Percentiles rank a stretch among this genome's conserved stretches.
Evolutionary conservation across 1,140 invertebrate genomes (phyloP).

Genomic region (Drosophila nikananu): DNA sequence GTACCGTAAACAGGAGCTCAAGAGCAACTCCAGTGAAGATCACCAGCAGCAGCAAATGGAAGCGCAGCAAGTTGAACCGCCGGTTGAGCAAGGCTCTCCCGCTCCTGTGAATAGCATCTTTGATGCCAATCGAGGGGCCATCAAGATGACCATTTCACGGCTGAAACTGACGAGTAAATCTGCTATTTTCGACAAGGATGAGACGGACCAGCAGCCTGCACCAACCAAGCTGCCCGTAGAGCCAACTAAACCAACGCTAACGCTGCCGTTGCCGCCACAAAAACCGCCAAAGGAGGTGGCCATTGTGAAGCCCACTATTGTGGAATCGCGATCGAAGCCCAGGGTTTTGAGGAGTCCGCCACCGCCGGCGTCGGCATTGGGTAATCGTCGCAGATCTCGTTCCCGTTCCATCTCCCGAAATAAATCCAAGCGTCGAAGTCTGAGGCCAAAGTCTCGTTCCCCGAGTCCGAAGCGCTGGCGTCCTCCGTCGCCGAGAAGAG

Average conservation of each 20-base stretch:
- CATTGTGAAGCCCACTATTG: constrained; percentile 81
- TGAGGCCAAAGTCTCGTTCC: constrained; percentile 53
- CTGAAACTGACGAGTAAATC: constrained; percentile 71
- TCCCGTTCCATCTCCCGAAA: constrained; percentile 60
- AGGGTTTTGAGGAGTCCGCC: constrained; percentile 33
- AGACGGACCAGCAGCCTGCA: constrained; percentile 32
- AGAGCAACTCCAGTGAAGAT: constrained; percentile 31
- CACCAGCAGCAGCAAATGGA: constrained; percentile 4
- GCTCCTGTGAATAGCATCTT: constrained; percentile 75
- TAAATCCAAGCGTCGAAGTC: constrained; percentile 41
- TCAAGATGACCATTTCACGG: constrained; percentile 78
- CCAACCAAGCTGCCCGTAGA: constrained; percentile 29
- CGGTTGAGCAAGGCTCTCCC: constrained; percentile 9
- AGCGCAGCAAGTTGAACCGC: not conserved
- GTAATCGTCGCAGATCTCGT: constrained; percentile 38
- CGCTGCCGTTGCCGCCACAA: not conserved
- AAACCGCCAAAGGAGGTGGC: constrained; percentile 67
- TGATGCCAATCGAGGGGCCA: constrained; percentile 77
- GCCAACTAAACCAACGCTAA: constrained; percentile 11
- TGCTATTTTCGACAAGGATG: constrained; percentile 75
- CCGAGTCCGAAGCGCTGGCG: constrained; percentile 64
- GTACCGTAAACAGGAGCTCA: constrained; percentile 69
- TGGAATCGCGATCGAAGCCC: constrained; percentile 55
- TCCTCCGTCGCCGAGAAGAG: constrained; percentile 44
- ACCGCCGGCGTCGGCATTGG: not conserved